Evolutionary conservation across 64 coral and sea anemone species (phyloP), one percentile per base, ranked within the genome.

Genomic region (Pocillopora verrucosa): DNA sequence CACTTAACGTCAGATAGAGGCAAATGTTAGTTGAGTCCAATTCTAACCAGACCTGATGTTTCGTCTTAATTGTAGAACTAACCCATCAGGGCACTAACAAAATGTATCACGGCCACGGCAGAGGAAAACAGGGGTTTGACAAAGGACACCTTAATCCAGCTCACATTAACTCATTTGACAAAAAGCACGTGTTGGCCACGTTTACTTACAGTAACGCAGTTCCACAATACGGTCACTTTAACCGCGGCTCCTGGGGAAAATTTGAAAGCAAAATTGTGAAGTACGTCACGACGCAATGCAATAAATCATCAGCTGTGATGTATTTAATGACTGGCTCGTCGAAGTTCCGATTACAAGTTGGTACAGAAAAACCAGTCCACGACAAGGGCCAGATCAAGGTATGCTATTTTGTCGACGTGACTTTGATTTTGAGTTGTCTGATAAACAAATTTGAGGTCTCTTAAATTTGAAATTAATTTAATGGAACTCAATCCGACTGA

Each of bases 191-290:
- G 36, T 45, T 76, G 14, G 75, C 75, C 16, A 76, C 75, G 14
- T 76, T 76, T 38, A 76, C 75, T 41, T 76, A 76, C 75, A 76
- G 75, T 51, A 76, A 76, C 19, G 75, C 75, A 51, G 75, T 76
- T 45, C 75, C 75, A 5, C 75, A 76, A 17, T 76, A 76, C 14
- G 1, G 11, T 13, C 11, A 20, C 36, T 76, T 76, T 76, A 76
- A 76, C 56, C 75, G 75, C 36, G 75, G 75, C 36, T 0, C 1
- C 75, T 76, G 75, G 75, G 41, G 16, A 1, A 76, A 17, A 1
- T 76, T 38, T 37, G 75, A 76, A 51, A 7, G 56, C 0, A 37
- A 76, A 76, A 76, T 76, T 41, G 75, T 76, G 35, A 2, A 37
- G 1, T 76, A 76, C 36, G 75, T 76, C 36, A 76, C 36, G 16